Base-by-base conservation (phyloP, 2,113 vertebrate species). In the Antennarius striatus region DNA sequence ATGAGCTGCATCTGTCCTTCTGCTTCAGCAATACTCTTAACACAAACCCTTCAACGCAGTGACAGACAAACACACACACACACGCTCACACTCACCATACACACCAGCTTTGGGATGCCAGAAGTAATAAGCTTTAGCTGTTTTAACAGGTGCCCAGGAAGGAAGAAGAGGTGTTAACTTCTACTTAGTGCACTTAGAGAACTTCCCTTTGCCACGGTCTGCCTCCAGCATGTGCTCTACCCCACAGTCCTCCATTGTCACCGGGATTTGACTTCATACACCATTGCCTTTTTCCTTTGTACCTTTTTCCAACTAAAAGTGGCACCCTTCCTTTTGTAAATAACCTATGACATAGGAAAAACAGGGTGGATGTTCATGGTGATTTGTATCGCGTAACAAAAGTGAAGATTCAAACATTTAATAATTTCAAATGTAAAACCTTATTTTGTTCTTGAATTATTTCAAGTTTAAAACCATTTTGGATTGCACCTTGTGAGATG, bases 141-240 rank as follows among this genome's bases (percentile, higher is more conserved):
- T 92, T 92, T 32, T 80, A 92, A 90, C 86, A 88, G 89, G 87
- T 91, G 85, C 87, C 75, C 53, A 87, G 83, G 87, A 64, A 83
- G 57, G 39, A 75, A 49, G 82, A 46, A 83, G 85, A 86, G 63
- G 55, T 72, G 59, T 93, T 82, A 70, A 92, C 92, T 91, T 89
- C 61, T 79, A 80, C 82, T 86, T 84, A 82, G 82, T 86, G 86
- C 89, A 90, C 90, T 90, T 87, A 82, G 73, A 86, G 67, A 69
- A 83, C 79, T 69, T 85, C 75, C 70, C 63, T 74, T 75, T 72
- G 75, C 85, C 69, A 73, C 73, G 53, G 45, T 79, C 78, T 77
- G 73, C 81, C 80, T 86, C 80, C 71, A 82, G 81, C 80, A 85
- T 77, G 84, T 79, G 72, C 77, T 83, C 75, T 68, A 75, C 51